Evolutionary conservation across 1,140 invertebrate species (phyloP).

Genomic region (Drosophila jambulina): DNA sequence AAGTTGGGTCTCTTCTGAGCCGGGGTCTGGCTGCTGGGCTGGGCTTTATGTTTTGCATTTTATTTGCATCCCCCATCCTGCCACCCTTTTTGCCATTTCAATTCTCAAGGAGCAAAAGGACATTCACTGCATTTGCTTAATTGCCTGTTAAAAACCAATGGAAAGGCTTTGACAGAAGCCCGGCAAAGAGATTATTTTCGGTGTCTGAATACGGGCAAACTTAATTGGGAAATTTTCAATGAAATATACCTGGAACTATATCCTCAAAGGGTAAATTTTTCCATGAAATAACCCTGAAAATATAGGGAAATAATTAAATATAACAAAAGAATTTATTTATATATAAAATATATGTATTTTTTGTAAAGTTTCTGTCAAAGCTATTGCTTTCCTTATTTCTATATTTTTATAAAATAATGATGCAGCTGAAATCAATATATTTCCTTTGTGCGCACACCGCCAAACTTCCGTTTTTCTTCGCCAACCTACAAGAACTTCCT

Average conservation of each 20-base stretch:
- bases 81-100: not conserved
- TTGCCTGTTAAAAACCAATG: slow-evolving; percentile 51
- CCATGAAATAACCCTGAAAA: not conserved
- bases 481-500: not conserved
- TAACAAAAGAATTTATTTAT: not conserved
- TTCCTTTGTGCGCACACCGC: not conserved
- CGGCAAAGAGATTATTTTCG: slow-evolving; percentile 8
- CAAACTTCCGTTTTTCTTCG: not conserved
- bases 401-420: not conserved
- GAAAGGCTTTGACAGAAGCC: not conserved
- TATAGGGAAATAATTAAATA: not conserved
- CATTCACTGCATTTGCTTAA: slow-evolving; percentile 68
- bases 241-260: not conserved
- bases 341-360: too few species aligned
- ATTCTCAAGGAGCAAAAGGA: slow-evolving; percentile 29
- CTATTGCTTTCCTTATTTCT: not conserved
- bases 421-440: not conserved
- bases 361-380: not conserved
- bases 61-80: slow-evolving; percentile 51
- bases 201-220: not conserved
- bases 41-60: slow-evolving; percentile 79
- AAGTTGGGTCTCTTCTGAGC: slow-evolving; percentile 48
- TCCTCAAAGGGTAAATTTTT: not conserved
- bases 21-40: slow-evolving; percentile 23
- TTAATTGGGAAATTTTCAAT: not conserved